phyloP scores from a whole-genome alignment of 2,797 vertebrate genomes.

The Eulemur mongoz region DNA sequence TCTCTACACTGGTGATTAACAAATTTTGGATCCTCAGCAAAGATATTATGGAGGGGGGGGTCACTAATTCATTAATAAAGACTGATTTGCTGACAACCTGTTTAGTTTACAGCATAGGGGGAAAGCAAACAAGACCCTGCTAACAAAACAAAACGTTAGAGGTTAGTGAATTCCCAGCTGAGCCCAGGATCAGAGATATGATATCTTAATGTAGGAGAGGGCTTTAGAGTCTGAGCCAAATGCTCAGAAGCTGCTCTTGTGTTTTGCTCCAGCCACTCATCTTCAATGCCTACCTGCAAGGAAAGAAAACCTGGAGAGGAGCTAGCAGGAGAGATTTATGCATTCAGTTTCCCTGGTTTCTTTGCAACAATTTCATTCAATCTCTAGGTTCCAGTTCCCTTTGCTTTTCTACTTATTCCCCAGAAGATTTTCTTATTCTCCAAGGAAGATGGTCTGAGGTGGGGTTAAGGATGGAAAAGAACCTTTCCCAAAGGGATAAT shows the following conservation, averaged over 20 bases:
- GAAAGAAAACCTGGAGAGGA: constrained; percentile 44
- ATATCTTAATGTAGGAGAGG: constrained; percentile 81
- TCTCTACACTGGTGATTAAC: constrained; percentile 82
- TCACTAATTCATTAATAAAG: constrained; percentile 82
- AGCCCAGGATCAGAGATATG: constrained; percentile 76
- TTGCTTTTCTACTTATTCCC: background rate
- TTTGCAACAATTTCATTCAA: background rate
- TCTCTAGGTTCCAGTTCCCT: background rate
- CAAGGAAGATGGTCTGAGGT: background rate
- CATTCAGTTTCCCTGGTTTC: background rate
- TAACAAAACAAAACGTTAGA: constrained; percentile 81
- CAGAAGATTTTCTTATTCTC: background rate
- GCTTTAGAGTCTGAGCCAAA: constrained; percentile 74
- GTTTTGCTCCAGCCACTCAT: constrained; percentile 58
- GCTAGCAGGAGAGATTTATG: background rate
- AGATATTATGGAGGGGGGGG: constrained; percentile 64
- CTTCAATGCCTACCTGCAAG: background rate
- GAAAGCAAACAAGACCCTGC: constrained; percentile 83
- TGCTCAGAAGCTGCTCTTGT: constrained; percentile 31
- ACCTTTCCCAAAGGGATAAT: background rate
- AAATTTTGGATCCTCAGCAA: constrained; percentile 80
- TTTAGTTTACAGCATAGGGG: constrained; percentile 83
- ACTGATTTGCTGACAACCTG: constrained; percentile 83
- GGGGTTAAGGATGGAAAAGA: background rate
- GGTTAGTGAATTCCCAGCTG: constrained; percentile 81